Evolutionary conservation across 2,113 vertebrate genomes (phyloP), one percentile per base, ranked within the genome.

Genomic region (Damaliscus lunatus): DNA sequence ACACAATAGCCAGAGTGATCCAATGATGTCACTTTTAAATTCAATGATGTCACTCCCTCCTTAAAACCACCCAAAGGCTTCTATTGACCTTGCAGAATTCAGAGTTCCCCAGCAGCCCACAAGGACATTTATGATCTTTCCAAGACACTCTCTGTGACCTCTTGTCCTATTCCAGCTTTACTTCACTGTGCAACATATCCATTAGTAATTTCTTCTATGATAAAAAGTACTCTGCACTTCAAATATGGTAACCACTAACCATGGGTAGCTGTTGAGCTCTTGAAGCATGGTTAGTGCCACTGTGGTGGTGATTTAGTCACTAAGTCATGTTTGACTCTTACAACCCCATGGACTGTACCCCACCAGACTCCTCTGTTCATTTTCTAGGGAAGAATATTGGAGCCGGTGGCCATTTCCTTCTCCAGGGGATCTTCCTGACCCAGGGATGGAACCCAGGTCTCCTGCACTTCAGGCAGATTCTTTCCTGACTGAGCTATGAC

Each of bases 401-500:
- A 40, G 19, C 6, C 3, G 5, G 67, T 71, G 19, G n/a, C 67
- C 67, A 40, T 40, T 71, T 40, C 19, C 67, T 40, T 71, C 67
- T 71, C n/a, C n/a, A 71, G n/a, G 10, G 5, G n/a, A 36, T 71
- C n/a, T 71, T 36, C 67, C 67, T 71, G 67, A 71, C n/a, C 5
- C 67, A 71, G 67, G 5, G 67, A 40, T 40, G 67, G n/a, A 40
- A 71, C n/a, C 67, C 36, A 40, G 36, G 21, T 74, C n/a, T 74
- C 67, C 67, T 40, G 36, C 1, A 74, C 21, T 74, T 36, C 67
- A 13, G 19, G n/a, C 67, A 74, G 67, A 40, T 25, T 74, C 67
- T 74, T 74, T 74, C n/a, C 36, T 0, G 0, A 74, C n/a, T 40
- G 67, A 40, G 1, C 36, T 40, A 23, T 36, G n/a, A 2, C 19